Evolutionary conservation across 2,797 vertebrate species (phyloP), one percentile per base, ranked within the genome.

Genomic region (Brachyalestes nurse): DNA sequence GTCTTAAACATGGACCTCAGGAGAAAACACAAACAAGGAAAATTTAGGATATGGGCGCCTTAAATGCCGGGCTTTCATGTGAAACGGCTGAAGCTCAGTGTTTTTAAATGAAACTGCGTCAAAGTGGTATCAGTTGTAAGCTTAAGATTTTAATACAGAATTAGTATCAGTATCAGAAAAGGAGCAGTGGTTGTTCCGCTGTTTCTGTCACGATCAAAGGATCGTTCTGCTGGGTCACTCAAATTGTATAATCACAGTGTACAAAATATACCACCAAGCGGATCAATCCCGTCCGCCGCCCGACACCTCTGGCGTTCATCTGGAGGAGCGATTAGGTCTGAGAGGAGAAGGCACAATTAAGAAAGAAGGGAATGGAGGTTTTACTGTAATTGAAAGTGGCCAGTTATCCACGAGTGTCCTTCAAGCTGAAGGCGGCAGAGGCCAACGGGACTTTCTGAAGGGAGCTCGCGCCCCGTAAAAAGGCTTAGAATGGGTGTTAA

Each of bases 401-500:
- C 66, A 47, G 77, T 83, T 83, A 79, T 84, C 81, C 51, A 40
- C 45, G 28, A 82, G 69, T 77, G 79, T 82, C 72, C 70, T 84
- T 83, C 84, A 76, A 51, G 75, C 75, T 55, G 83, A 60, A 58
- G 67, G 61, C 77, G 62, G 71, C 58, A 51, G 57, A 85, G 67
- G 23, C 51, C 51, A 57, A 75, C 77, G 62, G 60, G 57, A 60
- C 7, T 57, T 84, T 80, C 67, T 40, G 49, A 74, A 47, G 23
- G 38, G 42, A 72, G 73, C 55, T 55, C 19, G 19, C 65, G 61
- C 58, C 75, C 64, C 45, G 55, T 69, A 66, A 84, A 87, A 77
- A 47, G 45, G 77, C 79, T 85, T 79, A 81, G 79, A 78, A 80
- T 66, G 77, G 23, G 61, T 86, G 83, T 85, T 86, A 86, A 85